Base-by-base conservation (phyloP, 1,140 invertebrate genomes). In the Panulirus ornatus region DNA sequence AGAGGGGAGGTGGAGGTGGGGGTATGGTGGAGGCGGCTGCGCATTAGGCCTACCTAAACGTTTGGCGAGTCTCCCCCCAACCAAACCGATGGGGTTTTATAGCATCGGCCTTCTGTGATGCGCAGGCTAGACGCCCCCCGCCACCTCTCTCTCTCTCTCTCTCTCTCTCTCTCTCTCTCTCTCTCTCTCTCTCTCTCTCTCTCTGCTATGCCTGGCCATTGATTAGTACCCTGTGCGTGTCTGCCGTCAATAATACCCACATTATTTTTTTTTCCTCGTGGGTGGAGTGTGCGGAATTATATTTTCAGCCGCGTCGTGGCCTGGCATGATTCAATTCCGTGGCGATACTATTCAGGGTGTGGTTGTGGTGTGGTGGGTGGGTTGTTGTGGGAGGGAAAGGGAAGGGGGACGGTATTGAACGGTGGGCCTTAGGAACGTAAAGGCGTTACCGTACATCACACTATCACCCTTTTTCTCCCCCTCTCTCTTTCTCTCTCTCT, bases 21-120 rank as follows among this genome's bases (percentile, higher is more conserved):
- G n/a, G n/a, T n/a, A n/a, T n/a, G n/a, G 58, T 27, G 58, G 58
- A 66, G 58, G 58, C 58, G 58, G 22, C 58, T 66, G 58, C 58
- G 58, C 58, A 66, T 27, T 66, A 66, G 58, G 58, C 58, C 58
- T 66, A 78, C 14, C 40, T 11, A 8, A 6, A 19, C 22, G 27
- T 38, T 78, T 47, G 44, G n/a, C 8, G n/a, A 19, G 22, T 27
- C 58, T 66, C 58, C 58, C 8, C 58, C 58, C n/a, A n/a, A n/a
- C n/a, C n/a, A n/a, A n/a, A n/a, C n/a, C n/a, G n/a, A n/a, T n/a
- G n/a, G n/a, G n/a, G n/a, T n/a, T n/a, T 66, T 22, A 58, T 58
- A 58, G 19, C 54, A 14, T 58, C 14, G 54, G 3, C 14, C 19
- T 58, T 58, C 14, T 58, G 54, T 14, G 54, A 58, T 22, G 54